Evolutionary conservation across 2,113 vertebrate genomes (phyloP), one percentile per base, ranked within the genome.

Genomic region (Hippopotamus amphibius): DNA sequence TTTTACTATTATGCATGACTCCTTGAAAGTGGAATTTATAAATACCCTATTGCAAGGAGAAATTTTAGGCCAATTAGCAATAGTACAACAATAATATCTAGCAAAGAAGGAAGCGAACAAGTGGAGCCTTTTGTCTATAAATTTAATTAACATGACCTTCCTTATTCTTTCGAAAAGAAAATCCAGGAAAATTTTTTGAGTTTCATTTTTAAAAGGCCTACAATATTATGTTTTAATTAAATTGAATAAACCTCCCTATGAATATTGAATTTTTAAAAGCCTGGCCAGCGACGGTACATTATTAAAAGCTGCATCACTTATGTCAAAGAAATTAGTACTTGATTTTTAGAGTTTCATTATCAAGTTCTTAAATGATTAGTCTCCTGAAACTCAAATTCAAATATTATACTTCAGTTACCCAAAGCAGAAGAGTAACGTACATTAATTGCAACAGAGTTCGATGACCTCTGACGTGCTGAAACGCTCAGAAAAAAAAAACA

Each of bases 171-270:
- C 26, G 28, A 88, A 76, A 93, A 90, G 55, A 95, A 94, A 93
- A 86, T 37, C 74, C 53, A 65, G 66, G n/a, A 48, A 69, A 82
- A 48, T 69, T 11, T 41, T 77, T 69, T 95, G 14, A 86, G 43
- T 95, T 97, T 92, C 83, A 93, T 93, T 95, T 63, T 19, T 82
- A 96, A 95, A 90, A 92, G 66, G 80, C 55, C 65, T 88, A 96
- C 65, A 82, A 96, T 96, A 95, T 90, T 96, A 94, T 91, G 55
- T 90, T 97, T 97, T 96, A 97, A 98, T 97, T 88, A 97, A 97
- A 85, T 13, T 79, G 82, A 95, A 80, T 95, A 97, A 90, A n/a
- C 26, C 22, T 94, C 72, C 30, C 76, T 76, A 85, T 90, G 85
- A 95, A 96, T 95, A 92, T 91, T 93, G 83, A 93, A 92, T 33